Conservation (phyloP, 2,888 invertebrate species). For the Diarsia rubi region DNA sequence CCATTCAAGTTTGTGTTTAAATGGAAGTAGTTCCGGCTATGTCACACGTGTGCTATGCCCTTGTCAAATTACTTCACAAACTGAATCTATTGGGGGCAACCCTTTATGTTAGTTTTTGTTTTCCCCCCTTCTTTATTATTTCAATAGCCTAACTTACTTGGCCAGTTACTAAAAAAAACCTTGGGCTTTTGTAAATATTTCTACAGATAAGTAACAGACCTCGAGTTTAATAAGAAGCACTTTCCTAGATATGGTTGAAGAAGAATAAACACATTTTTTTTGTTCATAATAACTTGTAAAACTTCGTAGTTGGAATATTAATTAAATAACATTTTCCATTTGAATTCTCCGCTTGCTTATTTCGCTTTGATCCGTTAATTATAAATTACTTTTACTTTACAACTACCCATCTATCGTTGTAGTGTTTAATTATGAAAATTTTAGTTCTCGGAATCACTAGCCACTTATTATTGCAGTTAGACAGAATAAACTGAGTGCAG, state of each 20-base stretch:
- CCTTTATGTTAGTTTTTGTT: background rate
- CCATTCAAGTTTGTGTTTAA: constrained; percentile 2
- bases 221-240: too few species aligned
- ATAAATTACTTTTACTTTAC: background rate
- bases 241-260: background rate
- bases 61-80: background rate
- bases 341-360: background rate
- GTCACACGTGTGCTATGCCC: background rate
- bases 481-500: too few species aligned
- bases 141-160: background rate
- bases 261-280: background rate
- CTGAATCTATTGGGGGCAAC: background rate
- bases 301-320: constrained; percentile 1
- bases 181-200: background rate
- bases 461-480: too few species aligned
- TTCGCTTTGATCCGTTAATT: background rate
- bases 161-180: background rate
- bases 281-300: background rate
- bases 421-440: background rate
- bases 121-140: too few species aligned
- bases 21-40: background rate
- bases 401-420: background rate
- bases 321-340: background rate
- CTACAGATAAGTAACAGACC: background rate
- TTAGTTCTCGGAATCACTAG: background rate